Evolutionary conservation across 2,113 vertebrate species (phyloP), one percentile per base, ranked within the genome.

Genomic region (Accipiter virgatus): DNA sequence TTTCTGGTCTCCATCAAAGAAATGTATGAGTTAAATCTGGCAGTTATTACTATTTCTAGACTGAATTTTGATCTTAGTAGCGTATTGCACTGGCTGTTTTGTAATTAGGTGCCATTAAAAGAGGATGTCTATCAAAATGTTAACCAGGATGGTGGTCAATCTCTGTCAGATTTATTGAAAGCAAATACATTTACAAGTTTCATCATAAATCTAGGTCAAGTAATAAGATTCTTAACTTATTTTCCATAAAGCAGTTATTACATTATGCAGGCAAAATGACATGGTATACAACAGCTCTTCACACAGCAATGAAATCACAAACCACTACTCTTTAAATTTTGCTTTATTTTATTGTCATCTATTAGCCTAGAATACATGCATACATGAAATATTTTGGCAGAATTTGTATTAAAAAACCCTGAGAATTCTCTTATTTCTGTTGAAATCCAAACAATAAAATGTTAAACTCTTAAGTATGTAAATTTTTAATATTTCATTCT

Each of bases 81-180:
- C 5, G 0, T 73, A 66, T 90, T 80, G 48, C 62, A 77, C 27
- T 82, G n/a, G n/a, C 43, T 94, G 62, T 96, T 97, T 95, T 75
- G 73, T 86, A 97, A 97, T 96, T 96, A 96, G 66, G 6, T 93
- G 55, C 23, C 71, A 89, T 95, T 96, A 84, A 91, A 88, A 93
- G 59, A 68, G 31, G 53, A 75, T 68, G 80, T 92, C 87, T 95
- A 81, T 95, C 94, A 95, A 96, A 96, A 95, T 83, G 63, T 85
- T 96, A 91, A 96, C 91, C 93, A 70, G 72, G 21, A 50, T 72
- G 36, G 87, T 71, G 58, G 81, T 96, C 93, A 92, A 80, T 95
- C 87, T 88, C 61, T 92, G 89, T 95, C 77, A 94, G 66, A 89
- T 97, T 90, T 95, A 93, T 97, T 95, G 85, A 96, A 97, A 92